Evolutionary conservation across 2,797 vertebrate genomes (phyloP).

Genomic region (Picus viridis): DNA sequence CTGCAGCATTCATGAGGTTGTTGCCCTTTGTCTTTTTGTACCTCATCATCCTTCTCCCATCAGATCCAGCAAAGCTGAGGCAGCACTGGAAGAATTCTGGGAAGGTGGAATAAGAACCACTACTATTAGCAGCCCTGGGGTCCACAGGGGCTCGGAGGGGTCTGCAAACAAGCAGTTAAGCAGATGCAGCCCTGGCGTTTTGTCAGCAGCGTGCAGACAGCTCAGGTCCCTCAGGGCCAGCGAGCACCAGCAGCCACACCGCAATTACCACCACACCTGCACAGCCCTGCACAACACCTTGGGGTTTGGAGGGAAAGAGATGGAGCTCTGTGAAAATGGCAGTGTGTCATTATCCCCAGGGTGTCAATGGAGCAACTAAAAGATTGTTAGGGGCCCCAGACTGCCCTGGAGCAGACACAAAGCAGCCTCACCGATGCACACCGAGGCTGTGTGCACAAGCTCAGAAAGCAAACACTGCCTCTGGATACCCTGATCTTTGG

Average conservation of each 20-base stretch:
- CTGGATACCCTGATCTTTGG: background rate
- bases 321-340: background rate
- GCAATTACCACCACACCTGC: background rate
- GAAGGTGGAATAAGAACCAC: background rate
- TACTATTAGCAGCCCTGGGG: background rate
- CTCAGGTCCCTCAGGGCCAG: background rate
- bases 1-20: too few species aligned
- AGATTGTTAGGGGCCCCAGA: background rate
- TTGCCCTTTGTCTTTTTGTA: too few species aligned
- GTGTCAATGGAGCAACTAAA: background rate
- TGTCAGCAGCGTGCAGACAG: background rate
- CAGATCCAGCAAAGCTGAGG: background rate
- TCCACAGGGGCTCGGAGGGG: background rate
- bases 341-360: background rate
- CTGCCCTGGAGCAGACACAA: background rate
- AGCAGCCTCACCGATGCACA: background rate
- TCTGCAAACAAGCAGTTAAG: background rate
- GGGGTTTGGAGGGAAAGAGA: background rate
- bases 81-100: background rate
- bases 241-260: background rate
- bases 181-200: background rate
- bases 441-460: background rate
- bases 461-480: background rate
- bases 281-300: background rate
- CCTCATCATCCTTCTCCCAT: too few species aligned